Base-by-base conservation (phyloP, 2,113 vertebrate species). In the Larimichthys polyactis region DNA sequence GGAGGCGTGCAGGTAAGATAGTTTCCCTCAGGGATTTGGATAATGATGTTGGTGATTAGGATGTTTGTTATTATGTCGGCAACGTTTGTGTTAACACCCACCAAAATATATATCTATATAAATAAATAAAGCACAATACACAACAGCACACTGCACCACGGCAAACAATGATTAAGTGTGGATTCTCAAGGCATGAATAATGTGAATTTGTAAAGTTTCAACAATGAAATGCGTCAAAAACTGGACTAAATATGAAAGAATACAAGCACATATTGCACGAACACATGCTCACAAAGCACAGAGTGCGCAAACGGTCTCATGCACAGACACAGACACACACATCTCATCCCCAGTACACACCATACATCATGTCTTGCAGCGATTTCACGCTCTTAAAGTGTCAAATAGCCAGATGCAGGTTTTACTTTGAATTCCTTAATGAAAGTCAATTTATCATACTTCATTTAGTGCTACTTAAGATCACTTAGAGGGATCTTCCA, bases 41-140 rank as follows among this genome's bases (percentile, higher is more conserved):
- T 94, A 91, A 93, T 90, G 93, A 91, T 91, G 93, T 54, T 71
- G 84, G 87, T 92, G 91, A 93, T 93, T 87, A 93, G 82, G 80
- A 91, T 87, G 86, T 91, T 92, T 90, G 90, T 83, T 88, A 76
- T 91, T 83, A 85, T 88, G 84, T 68, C 87, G 83, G 57, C 63
- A 71, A 83, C 87, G 87, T 88, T 88, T 85, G 65, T 36, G 67
- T 32, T 54, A 84, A 88, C 77, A 79, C 79, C 69, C 84, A 79
- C 76, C 67, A 78, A 86, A 64, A 82, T 40, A 81, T 58, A 75
- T 51, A 84, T 44, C 65, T 59, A 81, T 40, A 77, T 75, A 76
- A 91, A 87, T 83, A 91, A 87, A 91, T 86, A 90, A 90, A 65
- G 59, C 65, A 15, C 49, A 54, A 78, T 32, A 19, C 85, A 90